A percentile compares a stretch with the other conserved stretches of the same genome.
Conservation (phyloP, 2,797 vertebrate species). For the Mormyrops attenuatus region DNA sequence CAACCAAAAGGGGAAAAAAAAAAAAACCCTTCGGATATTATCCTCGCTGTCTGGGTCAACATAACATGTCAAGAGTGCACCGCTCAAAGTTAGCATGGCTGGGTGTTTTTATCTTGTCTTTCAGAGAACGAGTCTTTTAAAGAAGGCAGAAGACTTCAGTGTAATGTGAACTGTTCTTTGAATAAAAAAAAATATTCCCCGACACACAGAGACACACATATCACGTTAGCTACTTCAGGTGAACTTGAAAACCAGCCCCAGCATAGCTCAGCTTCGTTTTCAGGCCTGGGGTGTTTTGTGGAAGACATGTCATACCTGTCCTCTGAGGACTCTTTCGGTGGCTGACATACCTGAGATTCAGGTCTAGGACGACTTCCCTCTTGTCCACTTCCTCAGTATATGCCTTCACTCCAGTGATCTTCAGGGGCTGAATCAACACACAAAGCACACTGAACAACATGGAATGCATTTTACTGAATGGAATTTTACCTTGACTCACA, state of each 20-base stretch:
- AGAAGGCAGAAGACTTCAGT: background rate
- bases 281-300: background rate
- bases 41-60: background rate
- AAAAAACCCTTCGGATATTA: background rate
- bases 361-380: constrained; percentile 79
- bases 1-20: background rate
- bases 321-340: background rate
- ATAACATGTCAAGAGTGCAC: background rate
- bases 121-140: background rate
- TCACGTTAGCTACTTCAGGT: background rate
- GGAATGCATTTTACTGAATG: background rate
- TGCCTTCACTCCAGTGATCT: constrained; percentile 76
- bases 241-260: background rate
- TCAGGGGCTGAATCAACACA: constrained; percentile 68
- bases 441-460: background rate
- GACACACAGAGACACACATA: background rate
- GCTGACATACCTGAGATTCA: constrained; percentile 73
- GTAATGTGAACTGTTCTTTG: background rate
- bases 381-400: constrained; percentile 77
- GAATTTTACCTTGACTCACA: background rate
- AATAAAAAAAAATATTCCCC: background rate
- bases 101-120: background rate
- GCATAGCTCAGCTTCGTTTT: background rate
- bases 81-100: background rate
- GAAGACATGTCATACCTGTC: background rate